Conservation (phyloP, 2,113 vertebrate genomes). For the Entelurus aequoreus region DNA sequence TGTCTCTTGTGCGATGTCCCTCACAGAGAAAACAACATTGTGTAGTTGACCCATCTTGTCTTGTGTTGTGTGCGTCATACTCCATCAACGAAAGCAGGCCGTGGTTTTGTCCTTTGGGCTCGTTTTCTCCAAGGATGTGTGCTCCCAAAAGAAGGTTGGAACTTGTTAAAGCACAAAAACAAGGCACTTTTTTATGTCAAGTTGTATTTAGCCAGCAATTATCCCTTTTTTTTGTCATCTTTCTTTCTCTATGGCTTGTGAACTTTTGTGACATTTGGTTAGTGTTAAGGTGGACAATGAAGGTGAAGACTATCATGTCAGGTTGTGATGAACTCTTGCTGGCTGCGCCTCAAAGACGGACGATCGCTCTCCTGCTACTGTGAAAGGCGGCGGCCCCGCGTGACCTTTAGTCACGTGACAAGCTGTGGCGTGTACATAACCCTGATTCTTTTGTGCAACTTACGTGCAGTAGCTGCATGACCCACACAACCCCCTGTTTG, state of each 20-base stretch:
- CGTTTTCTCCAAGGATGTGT: neutral
- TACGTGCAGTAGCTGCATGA: constrained; percentile 74
- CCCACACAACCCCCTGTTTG: constrained; percentile 60
- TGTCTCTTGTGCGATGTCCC: constrained; percentile 1
- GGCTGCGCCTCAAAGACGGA: constrained; percentile 18
- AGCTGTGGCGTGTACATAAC: constrained; percentile 65
- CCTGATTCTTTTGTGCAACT: constrained; percentile 67
- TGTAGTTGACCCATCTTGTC: constrained; percentile 28
- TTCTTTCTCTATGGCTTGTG: constrained; percentile 59
- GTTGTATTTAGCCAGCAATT: constrained; percentile 58
- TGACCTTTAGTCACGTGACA: constrained; percentile 46
- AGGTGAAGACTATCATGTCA: constrained; percentile 49
- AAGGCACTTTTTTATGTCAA: constrained; percentile 52
- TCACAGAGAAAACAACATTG: neutral
- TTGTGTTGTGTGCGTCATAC: constrained; percentile 31
- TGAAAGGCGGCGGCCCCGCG: constrained; percentile 40
- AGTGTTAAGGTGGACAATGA: constrained; percentile 45
- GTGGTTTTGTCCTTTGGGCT: neutral
- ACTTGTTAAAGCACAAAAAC: constrained; percentile 64
- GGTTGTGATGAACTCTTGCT: constrained; percentile 23
- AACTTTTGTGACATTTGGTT: constrained; percentile 55
- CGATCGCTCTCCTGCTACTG: constrained; percentile 49
- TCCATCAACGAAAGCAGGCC: too few species aligned
- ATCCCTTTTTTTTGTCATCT: constrained; percentile 49
- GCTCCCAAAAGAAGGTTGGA: constrained; percentile 1